phyloP scores from a whole-genome alignment of 2,797 vertebrate genomes.

The Micromesistius poutassou region DNA sequence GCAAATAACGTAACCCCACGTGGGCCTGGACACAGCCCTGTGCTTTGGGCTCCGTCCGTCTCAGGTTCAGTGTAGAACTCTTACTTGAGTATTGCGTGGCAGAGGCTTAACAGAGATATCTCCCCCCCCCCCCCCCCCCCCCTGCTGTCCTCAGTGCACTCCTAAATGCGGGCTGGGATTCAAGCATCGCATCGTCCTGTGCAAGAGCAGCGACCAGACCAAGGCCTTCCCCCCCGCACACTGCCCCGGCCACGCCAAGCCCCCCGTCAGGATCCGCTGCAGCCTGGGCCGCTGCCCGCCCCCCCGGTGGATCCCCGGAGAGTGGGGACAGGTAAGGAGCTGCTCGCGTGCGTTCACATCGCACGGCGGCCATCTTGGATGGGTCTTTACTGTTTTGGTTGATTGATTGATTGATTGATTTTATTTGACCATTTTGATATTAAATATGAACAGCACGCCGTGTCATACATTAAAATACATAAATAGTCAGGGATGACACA shows the following conservation, averaged over 20 bases:
- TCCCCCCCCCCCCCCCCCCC: too few relatives aligned
- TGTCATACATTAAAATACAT: too few relatives aligned
- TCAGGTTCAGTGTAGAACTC: too few relatives aligned
- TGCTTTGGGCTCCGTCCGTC: too few relatives aligned
- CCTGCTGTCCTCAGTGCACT: slow-evolving; percentile 80
- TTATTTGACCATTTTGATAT: too few relatives aligned
- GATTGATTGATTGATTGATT: too few relatives aligned
- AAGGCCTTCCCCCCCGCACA: slow-evolving; percentile 88
- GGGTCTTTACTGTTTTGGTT: too few relatives aligned
- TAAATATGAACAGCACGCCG: too few relatives aligned
- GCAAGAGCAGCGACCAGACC: slow-evolving; percentile 93
- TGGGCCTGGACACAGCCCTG: too few relatives aligned
- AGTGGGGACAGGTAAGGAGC: slow-evolving; percentile 91
- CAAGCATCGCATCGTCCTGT: slow-evolving; percentile 94
- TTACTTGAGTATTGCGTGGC: not conserved
- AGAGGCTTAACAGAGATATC: not conserved
- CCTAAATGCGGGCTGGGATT: slow-evolving; percentile 96
- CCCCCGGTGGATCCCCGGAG: slow-evolving; percentile 94
- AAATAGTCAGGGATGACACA: too few relatives aligned
- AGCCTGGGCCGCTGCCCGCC: slow-evolving; percentile 92
- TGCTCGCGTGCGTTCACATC: not conserved
- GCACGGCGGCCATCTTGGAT: not conserved
- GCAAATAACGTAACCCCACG: too few relatives aligned
- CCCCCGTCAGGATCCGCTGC: slow-evolving; percentile 89
- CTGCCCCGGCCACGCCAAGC: slow-evolving; percentile 88